phyloP scores from a whole-genome alignment of 2,888 invertebrate species.

The Ctena decussata region DNA sequence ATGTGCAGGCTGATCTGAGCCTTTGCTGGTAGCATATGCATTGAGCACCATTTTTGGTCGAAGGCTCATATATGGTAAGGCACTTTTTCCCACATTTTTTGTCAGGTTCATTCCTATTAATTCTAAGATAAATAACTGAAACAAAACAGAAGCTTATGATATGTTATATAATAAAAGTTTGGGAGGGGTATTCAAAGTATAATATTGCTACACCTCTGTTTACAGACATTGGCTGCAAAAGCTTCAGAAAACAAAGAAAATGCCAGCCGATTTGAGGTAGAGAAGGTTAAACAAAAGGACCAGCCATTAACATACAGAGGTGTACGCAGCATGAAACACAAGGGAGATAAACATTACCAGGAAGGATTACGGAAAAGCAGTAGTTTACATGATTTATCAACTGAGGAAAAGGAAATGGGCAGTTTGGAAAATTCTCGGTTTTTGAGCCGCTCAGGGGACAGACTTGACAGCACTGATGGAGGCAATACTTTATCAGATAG shows the following conservation, averaged over 20 bases:
- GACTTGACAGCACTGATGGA: conserved; percentile 68
- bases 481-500: conserved; percentile 37
- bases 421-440: conserved; percentile 74
- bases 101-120: too few relatives aligned
- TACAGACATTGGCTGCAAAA: neutral
- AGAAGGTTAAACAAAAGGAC: conserved; percentile 71
- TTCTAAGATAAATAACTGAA: too few relatives aligned
- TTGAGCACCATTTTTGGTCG: too few relatives aligned
- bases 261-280: conserved; percentile 69
- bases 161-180: too few relatives aligned
- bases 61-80: too few relatives aligned
- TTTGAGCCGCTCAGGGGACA: conserved; percentile 82
- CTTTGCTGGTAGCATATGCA: too few relatives aligned
- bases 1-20: too few relatives aligned
- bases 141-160: too few relatives aligned
- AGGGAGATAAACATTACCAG: conserved; percentile 81
- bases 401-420: conserved; percentile 63
- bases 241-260: neutral
- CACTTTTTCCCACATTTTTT: too few relatives aligned
- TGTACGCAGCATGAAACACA: conserved; percentile 85
- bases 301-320: conserved; percentile 82
- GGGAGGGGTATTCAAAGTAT: too few relatives aligned
- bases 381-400: conserved; percentile 83
- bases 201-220: too few relatives aligned
- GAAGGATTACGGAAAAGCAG: conserved; percentile 85